Conservation (phyloP, 2,113 vertebrate species). For the Larimichthys polyactis region DNA sequence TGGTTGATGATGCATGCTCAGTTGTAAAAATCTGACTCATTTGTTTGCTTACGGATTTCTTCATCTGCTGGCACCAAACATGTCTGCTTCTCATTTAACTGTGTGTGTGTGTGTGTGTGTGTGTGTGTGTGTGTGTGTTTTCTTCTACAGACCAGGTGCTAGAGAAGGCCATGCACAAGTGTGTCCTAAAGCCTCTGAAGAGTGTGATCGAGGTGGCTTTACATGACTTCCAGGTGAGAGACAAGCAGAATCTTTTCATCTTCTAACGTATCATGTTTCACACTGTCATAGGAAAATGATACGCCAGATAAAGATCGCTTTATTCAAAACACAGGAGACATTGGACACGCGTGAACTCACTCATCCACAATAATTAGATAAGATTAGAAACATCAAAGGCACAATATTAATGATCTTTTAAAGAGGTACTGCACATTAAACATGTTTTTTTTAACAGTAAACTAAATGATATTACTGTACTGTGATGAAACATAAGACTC, state of each 20-base stretch:
- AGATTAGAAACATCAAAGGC: not conserved
- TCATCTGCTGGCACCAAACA: not conserved
- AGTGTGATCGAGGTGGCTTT: conserved; percentile 88
- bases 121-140: conserved; percentile 25
- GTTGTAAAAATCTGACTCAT: not conserved
- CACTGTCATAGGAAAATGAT: not conserved
- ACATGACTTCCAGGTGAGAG: conserved; percentile 88
- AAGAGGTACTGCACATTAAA: too few relatives aligned
- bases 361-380: not conserved
- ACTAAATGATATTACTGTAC: too few relatives aligned
- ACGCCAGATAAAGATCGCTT: not conserved
- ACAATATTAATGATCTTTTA: not conserved
- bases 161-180: conserved; percentile 98
- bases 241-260: not conserved
- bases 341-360: too few relatives aligned
- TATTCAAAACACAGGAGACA: not conserved
- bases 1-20: not conserved
- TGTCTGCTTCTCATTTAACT: not conserved
- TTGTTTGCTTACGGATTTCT: not conserved
- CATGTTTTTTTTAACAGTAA: too few relatives aligned
- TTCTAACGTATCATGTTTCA: not conserved
- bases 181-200: conserved; percentile 94
- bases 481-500: too few relatives aligned
- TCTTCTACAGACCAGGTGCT: conserved; percentile 89
- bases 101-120: conserved; percentile 30